phyloP scores from a whole-genome alignment of 2,888 invertebrate species.

The Coecobrya sp. region DNA sequence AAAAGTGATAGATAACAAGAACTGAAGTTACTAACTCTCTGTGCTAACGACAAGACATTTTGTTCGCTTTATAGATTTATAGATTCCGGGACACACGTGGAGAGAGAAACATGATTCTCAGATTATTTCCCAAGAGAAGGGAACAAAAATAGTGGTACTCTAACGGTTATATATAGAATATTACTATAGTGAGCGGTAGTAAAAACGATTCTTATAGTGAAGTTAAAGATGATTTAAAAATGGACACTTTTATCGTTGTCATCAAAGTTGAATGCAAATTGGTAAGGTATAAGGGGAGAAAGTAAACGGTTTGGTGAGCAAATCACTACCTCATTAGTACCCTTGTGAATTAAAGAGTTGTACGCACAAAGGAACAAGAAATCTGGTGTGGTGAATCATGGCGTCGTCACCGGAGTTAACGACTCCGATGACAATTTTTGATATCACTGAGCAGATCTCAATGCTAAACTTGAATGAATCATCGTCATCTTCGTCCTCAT shows the following conservation, averaged over 20 bases:
- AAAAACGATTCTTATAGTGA: too few species aligned
- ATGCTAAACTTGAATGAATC: conserved; percentile 7
- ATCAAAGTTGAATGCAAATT: neutral
- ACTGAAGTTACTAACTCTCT: too few species aligned
- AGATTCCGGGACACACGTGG: neutral
- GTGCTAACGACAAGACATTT: neutral
- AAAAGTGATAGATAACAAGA: too few species aligned
- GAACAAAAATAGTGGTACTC: too few species aligned
- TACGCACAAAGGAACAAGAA: neutral
- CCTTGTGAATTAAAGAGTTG: neutral
- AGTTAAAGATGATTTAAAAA: conserved; percentile 16
- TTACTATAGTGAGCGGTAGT: too few species aligned
- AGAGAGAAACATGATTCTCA: neutral
- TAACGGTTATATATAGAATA: too few species aligned
- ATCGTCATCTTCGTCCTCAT: conserved; percentile 6
- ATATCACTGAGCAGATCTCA: conserved; percentile 54
- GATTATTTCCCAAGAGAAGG: conserved; percentile 7
- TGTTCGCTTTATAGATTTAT: neutral
- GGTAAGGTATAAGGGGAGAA: neutral
- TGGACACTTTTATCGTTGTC: conserved; percentile 1
- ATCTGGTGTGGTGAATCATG: neutral
- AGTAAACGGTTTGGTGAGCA: neutral
- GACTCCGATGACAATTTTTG: conserved; percentile 58
- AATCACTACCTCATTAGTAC: neutral
- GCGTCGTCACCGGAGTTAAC: conserved; percentile 54